phyloP scores from a whole-genome alignment of 2,797 vertebrate species.

The Hydrophis major region DNA sequence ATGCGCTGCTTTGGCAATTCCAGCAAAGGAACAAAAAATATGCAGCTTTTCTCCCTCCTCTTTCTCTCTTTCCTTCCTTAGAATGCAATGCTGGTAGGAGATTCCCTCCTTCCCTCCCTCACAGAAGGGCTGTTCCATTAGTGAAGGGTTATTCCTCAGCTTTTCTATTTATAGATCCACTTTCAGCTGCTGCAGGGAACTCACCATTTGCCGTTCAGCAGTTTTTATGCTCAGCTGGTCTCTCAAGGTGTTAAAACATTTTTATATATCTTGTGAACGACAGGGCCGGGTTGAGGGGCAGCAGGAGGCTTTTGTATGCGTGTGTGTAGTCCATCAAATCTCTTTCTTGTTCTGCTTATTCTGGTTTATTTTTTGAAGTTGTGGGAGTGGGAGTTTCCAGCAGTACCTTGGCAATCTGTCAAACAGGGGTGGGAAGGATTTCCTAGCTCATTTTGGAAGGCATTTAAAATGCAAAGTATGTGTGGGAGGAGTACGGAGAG shows the following conservation, averaged over 20 bases:
- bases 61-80: background rate
- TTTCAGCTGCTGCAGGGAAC: constrained; percentile 39
- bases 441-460: background rate
- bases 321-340: background rate
- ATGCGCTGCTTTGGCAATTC: background rate
- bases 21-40: background rate
- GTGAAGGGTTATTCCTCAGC: constrained; percentile 27
- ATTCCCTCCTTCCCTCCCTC: constrained; percentile 41
- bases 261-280: constrained; percentile 57
- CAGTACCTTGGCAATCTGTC: background rate
- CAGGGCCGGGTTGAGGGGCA: fast-evolving
- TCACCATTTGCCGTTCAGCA: constrained; percentile 41
- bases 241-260: constrained; percentile 15
- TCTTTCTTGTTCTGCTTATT: background rate
- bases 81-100: constrained; percentile 38
- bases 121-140: constrained; percentile 32
- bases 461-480: background rate
- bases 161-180: constrained; percentile 46
- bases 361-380: background rate
- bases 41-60: constrained; percentile 7
- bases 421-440: background rate
- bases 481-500: too few relatives aligned
- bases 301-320: background rate
- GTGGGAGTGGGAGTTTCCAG: background rate
- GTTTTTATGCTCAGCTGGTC: constrained; percentile 29